Base-by-base conservation (phyloP, 1,140 invertebrate genomes). In the Megalopta genalis region DNA sequence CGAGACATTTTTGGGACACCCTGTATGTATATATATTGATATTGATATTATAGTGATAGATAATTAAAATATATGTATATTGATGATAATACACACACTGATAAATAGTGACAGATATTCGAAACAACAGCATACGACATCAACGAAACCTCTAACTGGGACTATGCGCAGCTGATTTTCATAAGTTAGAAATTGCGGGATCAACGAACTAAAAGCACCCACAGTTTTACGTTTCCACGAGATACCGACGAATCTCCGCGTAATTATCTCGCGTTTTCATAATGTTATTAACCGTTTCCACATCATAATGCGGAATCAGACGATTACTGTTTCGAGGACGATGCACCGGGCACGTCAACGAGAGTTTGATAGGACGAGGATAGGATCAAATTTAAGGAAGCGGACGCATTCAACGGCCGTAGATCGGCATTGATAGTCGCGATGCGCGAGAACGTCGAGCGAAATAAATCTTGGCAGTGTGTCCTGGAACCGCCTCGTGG, bases 371-470 rank as follows among this genome's bases (percentile, higher is more conserved):
- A 57, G 18, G 7, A 57, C 54, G 1, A 8, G 9, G 42, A 62
- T 39, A 39, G 32, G 27, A 25, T 59, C 0, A 37, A 39, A 46
- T 69, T 68, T 25, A 39, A 60, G 27, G 27, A 32, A 64, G 57
- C 42, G 25, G 21, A 16, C 54, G 37, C n/a, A 21, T 75, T 59
- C 9, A 39, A 25, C 12, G 12, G 18, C 39, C 12, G 64, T 60
- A 46, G 75, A 71, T 77, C 5, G 67, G 57, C 59, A 77, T 71
- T 64, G 57, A 70, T 68, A 77, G 75, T 9, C 52, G 73, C 67
- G 59, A 54, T 7, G 64, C 39, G 64, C 37, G 23, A 25, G 23
- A 49, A 76, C 54, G 64, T 23, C 52, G 64, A 32, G 65, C 52
- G 16, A 25, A 49, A 68, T 76, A 76, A 76, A 76, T 68, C 7